Conservation (phyloP, 2,888 invertebrate species). For the Hemithea aestivaria region DNA sequence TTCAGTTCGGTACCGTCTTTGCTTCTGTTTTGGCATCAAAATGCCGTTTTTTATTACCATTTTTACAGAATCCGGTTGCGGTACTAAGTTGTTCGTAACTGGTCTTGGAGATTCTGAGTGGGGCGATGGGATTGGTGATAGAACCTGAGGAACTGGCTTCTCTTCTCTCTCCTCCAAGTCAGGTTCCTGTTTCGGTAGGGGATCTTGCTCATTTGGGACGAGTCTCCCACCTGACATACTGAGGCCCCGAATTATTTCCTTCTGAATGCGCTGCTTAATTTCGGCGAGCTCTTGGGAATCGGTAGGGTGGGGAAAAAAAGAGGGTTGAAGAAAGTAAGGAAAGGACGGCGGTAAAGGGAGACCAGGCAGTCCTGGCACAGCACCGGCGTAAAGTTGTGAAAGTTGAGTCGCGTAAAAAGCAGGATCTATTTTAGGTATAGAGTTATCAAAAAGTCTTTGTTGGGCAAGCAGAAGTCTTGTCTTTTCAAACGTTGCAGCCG, state of each 20-base stretch:
- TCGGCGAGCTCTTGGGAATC: conserved; percentile 82
- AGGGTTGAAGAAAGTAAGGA: conserved; percentile 82
- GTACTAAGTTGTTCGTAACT: conserved; percentile 59
- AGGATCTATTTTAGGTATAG: conserved; percentile 81
- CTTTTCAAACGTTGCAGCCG: conserved; percentile 68
- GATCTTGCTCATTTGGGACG: conserved; percentile 58
- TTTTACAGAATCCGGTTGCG: conserved; percentile 84
- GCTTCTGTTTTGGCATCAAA: conserved; percentile 94
- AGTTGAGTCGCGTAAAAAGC: conserved; percentile 81
- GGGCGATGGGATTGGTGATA: conserved; percentile 65
- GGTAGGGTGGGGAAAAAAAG: conserved; percentile 75
- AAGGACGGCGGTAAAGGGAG: conserved; percentile 79
- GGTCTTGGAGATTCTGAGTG: conserved; percentile 71
- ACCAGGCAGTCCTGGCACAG: conserved; percentile 75
- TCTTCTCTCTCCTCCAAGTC: conserved; percentile 69
- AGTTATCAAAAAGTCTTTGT: conserved; percentile 82
- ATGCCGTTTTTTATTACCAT: conserved; percentile 95
- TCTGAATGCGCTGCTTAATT: conserved; percentile 83
- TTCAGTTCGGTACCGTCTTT: conserved; percentile 92
- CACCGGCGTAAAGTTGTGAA: conserved; percentile 79
- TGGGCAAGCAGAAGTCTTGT: conserved; percentile 82
- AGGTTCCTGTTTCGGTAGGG: conserved; percentile 62
- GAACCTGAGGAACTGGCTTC: conserved; percentile 65
- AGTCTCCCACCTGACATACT: conserved; percentile 86
- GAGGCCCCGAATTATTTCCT: conserved; percentile 81